A percentile compares a stretch with the other conserved stretches of the same genome.
Conservation (phyloP, 2,113 vertebrate genomes). For the Odobenus rosmarus region DNA sequence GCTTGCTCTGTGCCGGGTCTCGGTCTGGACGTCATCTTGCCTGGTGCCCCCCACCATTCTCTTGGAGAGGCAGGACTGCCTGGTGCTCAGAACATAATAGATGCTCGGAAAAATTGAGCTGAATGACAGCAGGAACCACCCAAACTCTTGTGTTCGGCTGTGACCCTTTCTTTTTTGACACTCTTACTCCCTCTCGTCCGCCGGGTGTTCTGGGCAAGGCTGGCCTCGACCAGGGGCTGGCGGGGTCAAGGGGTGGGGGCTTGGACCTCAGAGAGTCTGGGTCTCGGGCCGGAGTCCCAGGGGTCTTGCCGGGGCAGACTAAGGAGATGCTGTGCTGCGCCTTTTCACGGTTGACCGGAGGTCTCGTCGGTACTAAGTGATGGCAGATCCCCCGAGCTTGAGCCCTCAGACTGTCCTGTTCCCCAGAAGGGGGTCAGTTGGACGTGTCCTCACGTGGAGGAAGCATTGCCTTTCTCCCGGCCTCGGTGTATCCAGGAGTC, state of each 20-base stretch:
- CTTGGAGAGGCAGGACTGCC: background rate
- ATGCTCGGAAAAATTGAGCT: background rate
- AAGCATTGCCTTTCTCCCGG: no score
- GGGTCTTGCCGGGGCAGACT: no score
- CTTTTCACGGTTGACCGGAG: background rate
- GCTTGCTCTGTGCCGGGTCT: background rate
- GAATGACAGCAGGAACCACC: background rate
- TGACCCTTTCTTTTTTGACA: no score
- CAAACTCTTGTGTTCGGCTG: no score
- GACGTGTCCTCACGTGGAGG: no score
- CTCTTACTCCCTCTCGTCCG: background rate
- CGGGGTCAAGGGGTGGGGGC: no score
- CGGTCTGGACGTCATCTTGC: background rate
- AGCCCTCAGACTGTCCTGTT: background rate
- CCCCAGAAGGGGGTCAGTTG: background rate
- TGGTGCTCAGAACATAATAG: fast-evolving
- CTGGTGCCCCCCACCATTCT: background rate
- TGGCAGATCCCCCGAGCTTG: no score
- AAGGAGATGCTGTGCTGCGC: fast-evolving
- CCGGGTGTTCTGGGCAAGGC: no score
- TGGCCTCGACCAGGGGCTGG: fast-evolving
- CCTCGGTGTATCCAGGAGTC: background rate
- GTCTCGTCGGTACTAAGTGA: background rate
- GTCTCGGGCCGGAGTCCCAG: background rate
- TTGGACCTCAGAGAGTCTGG: background rate